Evolutionary conservation across 2,888 invertebrate species (phyloP), one percentile per base, ranked within the genome.

Genomic region (Antheraea assamensis): DNA sequence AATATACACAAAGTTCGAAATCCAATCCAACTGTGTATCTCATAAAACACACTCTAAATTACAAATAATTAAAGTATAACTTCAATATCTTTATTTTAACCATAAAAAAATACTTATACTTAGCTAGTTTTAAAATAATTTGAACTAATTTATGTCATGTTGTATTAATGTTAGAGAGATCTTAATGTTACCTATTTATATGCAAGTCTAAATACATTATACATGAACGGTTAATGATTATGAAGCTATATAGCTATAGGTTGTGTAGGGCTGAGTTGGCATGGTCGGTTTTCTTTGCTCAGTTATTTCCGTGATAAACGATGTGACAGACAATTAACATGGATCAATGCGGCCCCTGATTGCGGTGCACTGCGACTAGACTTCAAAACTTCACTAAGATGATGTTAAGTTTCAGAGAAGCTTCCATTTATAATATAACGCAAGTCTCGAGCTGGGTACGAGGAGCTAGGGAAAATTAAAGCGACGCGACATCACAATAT

Each of bases 1-100:
- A 55, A 30, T 58, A 72, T 64, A 31, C 70, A 70, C 42, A 64
- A 64, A 72, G 58, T 72, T 61, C 64, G 21, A 47, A 68, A 27
- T 55, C 31, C n/a, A 66, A 66, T 66, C 5, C 31, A 66, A 31
- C 4, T 19, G n/a, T n/a, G n/a, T 58, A 58, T 58, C 10, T 13
- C 13, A 58, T 58, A 15, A 58, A 21, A 58, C 13, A 58, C 13
- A 58, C 3, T 15, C 58, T 58, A 13, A 24, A 58, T 2, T 13
- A 58, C 7, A 58, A 24, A 58, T 2, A 24, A 58, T 58, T 24
- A 10, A 10, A 24, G 21, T 58, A 7, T 21, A 52, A 5, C 21
- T 52, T 52, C 21, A 1, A n/a, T 52, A n/a, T 21, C 4, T 52
- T 58, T 58, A 13, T 13, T 15, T 42, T 42, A 42, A 42, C 42